Base-by-base conservation (phyloP, 2,888 invertebrate genomes). In the Galerucella pusilla region DNA sequence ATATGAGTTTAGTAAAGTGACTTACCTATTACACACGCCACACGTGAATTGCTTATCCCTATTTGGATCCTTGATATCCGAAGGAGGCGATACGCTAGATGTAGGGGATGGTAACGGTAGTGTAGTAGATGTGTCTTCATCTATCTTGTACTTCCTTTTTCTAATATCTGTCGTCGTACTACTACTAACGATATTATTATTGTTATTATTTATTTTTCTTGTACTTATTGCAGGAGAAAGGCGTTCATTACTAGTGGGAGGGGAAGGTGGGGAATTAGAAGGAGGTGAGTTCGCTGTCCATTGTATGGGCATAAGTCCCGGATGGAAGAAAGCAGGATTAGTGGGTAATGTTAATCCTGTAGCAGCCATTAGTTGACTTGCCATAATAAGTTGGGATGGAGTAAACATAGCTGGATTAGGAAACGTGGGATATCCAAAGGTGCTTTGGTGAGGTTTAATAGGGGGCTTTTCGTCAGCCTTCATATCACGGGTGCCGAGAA, bases 31-130 rank as follows among this genome's bases (percentile, higher is more conserved):
- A 89, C 97, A 97, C 65, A 95, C 92, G 71, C 93, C 93, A 88
- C 97, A 97, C 35, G 94, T 95, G 88, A 97, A 97, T 74, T 94
- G 93, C 86, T 96, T 95, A 84, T 96, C 96, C 12, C 94, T 81
- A 68, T 82, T 83, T 0, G 81, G 75, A 57, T 85, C 85, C 73
- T 85, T 85, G 3, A 77, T 76, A n/a, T 81, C 83, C 61, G 87
- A 87, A 2, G 88, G 88, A 1, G 90, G 89, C 2, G 91, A 90
- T 79, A 91, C 89, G 72, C 90, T 90, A 45, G 90, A 90, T 20
- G 90, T 90, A 6, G 90, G 89, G 1, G 90, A 90, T 6, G 90
- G 87, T 84, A 90, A 87, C 73, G 92, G 86, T 16, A 82, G 45
- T 64, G 57, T 75, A 3, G 71, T 54, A 25, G 65, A 14, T 35